These are phyloP conservation scores for Tretioscincus oriximinensis DNA, from an alignment of 2,113 vertebrate genomes.

Conservation along the genomic window DNA sequence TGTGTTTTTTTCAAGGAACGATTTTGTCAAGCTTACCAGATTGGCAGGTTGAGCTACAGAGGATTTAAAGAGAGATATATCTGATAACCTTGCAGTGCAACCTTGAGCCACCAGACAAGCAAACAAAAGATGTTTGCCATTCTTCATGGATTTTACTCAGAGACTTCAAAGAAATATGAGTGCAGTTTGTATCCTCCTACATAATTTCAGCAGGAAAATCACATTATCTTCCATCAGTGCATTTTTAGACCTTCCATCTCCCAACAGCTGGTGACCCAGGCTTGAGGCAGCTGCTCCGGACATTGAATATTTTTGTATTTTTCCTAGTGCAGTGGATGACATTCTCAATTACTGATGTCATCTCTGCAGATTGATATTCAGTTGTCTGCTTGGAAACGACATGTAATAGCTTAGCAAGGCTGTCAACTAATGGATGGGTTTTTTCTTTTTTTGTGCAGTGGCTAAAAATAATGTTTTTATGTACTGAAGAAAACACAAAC, in stretches of 20 bases:
- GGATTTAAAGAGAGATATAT: neutral
- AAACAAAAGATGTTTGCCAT: no score
- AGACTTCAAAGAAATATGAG: neutral
- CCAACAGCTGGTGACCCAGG: neutral
- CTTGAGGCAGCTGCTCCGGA: neutral
- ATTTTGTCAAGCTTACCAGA: neutral
- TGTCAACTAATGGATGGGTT: neutral
- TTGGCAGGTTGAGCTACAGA: no score
- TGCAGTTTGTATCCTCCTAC: neutral
- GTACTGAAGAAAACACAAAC: neutral
- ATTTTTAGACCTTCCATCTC: neutral
- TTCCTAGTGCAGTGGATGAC: neutral
- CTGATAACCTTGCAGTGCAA: neutral
- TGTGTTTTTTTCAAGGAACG: no score
- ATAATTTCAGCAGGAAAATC: neutral
- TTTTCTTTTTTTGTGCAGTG: neutral
- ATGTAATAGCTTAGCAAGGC: neutral
- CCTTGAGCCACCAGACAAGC: neutral
- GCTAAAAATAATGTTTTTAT: neutral
- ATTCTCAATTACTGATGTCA: neutral
- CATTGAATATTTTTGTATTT: neutral
- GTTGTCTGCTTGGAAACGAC: neutral
- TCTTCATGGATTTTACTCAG: neutral
- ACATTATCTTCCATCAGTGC: neutral
- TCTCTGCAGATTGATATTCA: neutral